Evolutionary conservation across 2,113 vertebrate genomes (phyloP).

Genomic region (Phylloscopus trochilus): DNA sequence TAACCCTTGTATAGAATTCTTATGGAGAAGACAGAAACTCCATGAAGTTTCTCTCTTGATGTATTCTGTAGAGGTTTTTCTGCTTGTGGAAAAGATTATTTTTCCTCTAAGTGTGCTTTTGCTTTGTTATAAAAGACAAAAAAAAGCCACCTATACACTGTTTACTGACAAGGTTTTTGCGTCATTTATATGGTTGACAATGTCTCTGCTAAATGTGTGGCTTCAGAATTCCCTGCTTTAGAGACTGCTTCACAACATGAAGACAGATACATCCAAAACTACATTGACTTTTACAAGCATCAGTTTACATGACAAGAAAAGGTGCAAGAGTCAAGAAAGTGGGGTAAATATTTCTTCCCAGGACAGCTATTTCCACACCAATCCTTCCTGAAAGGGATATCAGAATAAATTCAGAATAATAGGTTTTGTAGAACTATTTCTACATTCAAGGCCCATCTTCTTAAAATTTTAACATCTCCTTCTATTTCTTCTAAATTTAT

Average conservation of each 20-base stretch:
- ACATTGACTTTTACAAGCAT: not conserved
- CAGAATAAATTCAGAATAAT: not conserved
- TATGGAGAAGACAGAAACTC: not conserved
- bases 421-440: not conserved
- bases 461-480: not conserved
- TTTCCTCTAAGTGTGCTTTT: not conserved
- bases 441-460: not conserved
- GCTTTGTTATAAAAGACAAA: not conserved
- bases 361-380: not conserved
- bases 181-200: not conserved
- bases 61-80: not conserved
- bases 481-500: not conserved
- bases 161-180: not conserved
- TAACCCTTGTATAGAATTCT: not conserved
- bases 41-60: not conserved
- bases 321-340: not conserved
- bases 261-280: not conserved
- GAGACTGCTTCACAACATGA: not conserved
- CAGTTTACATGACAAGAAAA: not conserved
- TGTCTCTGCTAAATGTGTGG: not conserved
- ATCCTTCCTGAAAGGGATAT: not conserved
- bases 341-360: not conserved
- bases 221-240: not conserved
- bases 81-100: not conserved
- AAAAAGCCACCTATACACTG: not conserved